Evolutionary conservation across 2,797 vertebrate genomes (phyloP).

Genomic region (Heliangelus exortis): DNA sequence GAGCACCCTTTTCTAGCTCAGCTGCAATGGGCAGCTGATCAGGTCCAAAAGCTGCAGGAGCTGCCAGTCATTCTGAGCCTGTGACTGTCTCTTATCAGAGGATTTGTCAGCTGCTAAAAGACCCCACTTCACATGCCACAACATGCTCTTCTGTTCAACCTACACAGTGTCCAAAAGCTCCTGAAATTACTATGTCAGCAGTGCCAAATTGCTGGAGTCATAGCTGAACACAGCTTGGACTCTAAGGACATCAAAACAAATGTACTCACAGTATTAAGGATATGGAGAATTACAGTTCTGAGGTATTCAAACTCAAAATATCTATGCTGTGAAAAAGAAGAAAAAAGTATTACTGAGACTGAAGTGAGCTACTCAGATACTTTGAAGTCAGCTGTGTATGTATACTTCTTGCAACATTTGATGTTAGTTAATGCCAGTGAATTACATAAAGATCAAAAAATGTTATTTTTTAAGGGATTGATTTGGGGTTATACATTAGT

Average conservation of each 20-base stretch:
- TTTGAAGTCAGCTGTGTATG: background rate
- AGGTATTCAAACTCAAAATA: background rate
- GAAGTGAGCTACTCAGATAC: background rate
- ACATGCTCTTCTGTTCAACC: background rate
- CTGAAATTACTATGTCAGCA: background rate
- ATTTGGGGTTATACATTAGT: background rate
- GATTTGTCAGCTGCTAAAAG: conserved; percentile 28
- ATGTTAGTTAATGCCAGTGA: fast-evolving
- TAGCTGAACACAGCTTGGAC: background rate
- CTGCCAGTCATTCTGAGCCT: conserved; percentile 5
- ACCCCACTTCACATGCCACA: background rate
- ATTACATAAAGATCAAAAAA: background rate
- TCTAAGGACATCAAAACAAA: background rate
- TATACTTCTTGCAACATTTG: background rate
- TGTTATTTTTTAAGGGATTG: background rate
- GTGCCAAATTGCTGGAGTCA: background rate
- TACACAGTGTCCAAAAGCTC: background rate
- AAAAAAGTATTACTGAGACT: background rate
- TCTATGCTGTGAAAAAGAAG: background rate
- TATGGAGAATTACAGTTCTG: background rate
- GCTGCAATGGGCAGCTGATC: conserved; percentile 38
- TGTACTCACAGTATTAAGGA: background rate
- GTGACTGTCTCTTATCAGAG: background rate
- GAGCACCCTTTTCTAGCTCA: conserved; percentile 34
- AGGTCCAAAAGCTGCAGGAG: conserved; percentile 38